Percentiles rank a stretch among this genome's conserved stretches.
Conservation (phyloP, 1,140 invertebrate species). For the Aphaenogaster rudis region DNA sequence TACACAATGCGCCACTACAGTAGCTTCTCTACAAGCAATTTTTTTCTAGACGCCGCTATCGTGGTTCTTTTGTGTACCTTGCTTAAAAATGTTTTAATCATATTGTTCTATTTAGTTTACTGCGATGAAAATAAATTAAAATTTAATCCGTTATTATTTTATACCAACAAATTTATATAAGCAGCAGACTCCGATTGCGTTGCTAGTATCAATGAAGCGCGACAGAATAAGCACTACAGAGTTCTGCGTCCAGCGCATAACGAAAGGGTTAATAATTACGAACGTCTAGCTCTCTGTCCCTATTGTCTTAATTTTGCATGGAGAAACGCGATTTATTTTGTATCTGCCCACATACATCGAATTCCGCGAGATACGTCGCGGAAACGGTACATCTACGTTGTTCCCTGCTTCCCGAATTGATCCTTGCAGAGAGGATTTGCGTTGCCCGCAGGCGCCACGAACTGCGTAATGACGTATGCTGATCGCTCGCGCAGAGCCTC, state of each 20-base stretch:
- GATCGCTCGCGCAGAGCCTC: constrained; percentile 54
- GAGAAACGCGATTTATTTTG: neutral
- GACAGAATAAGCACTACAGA: neutral
- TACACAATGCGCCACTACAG: neutral
- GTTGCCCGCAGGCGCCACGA: constrained; percentile 59
- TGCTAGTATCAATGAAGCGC: neutral
- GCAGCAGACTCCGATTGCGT: neutral
- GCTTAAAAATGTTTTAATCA: neutral
- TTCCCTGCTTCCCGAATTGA: constrained; percentile 14
- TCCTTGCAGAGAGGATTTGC: constrained; percentile 29
- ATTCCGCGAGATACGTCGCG: neutral
- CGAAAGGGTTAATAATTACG: neutral
- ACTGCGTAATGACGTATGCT: constrained; percentile 63
- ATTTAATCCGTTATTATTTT: neutral
- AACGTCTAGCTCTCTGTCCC: neutral
- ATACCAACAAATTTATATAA: neutral
- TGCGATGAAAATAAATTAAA: neutral
- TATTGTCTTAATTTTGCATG: neutral
- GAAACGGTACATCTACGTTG: neutral
- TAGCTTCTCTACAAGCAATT: neutral
- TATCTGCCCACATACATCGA: neutral
- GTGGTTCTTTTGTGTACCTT: neutral
- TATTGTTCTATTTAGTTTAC: neutral
- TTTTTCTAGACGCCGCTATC: neutral
- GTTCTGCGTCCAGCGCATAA: neutral